A percentile compares a stretch with the other conserved stretches of the same genome.
phyloP scores from a whole-genome alignment of 2,888 invertebrate species.

The Calephelis perditalis region DNA sequence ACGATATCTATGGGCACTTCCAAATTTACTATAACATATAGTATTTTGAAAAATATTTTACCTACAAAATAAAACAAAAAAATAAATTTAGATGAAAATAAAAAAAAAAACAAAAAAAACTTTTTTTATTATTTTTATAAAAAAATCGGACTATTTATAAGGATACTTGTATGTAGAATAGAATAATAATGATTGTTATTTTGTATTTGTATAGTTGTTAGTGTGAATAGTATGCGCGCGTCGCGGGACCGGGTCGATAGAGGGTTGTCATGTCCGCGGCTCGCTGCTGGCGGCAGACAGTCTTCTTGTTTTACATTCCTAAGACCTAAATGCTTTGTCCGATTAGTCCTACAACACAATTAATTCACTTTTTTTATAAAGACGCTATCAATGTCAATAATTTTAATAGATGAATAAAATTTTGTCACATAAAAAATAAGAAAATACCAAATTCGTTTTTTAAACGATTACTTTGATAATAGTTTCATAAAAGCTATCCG shows the following conservation, averaged over 20 bases:
- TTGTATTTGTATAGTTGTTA: not conserved
- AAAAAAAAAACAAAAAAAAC: slow-evolving; percentile 4
- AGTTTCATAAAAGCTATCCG: too few relatives aligned
- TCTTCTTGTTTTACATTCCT: slow-evolving; percentile 64
- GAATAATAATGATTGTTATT: not conserved
- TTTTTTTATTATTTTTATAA: too few relatives aligned
- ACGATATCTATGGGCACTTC: slow-evolving; percentile 45
- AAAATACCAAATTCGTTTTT: too few relatives aligned
- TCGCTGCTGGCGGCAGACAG: slow-evolving; percentile 66
- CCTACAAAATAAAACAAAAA: slow-evolving; percentile 19
- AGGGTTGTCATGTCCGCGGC: slow-evolving; percentile 61
- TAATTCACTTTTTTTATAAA: not conserved
- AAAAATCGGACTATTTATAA: not conserved
- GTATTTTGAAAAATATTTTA: not conserved
- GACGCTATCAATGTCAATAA: too few relatives aligned
- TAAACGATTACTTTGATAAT: too few relatives aligned
- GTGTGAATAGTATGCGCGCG: slow-evolving; percentile 57
- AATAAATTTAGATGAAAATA: slow-evolving; percentile 18
- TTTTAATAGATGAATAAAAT: too few relatives aligned
- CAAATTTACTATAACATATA: slow-evolving; percentile 26
- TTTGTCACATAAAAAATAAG: too few relatives aligned
- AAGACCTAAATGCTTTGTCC: slow-evolving; percentile 36
- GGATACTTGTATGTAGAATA: not conserved
- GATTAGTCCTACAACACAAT: slow-evolving; percentile 27
- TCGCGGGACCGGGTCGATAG: slow-evolving; percentile 66